Conservation (phyloP, 1,140 invertebrate genomes). For the Drosophila navojoa region DNA sequence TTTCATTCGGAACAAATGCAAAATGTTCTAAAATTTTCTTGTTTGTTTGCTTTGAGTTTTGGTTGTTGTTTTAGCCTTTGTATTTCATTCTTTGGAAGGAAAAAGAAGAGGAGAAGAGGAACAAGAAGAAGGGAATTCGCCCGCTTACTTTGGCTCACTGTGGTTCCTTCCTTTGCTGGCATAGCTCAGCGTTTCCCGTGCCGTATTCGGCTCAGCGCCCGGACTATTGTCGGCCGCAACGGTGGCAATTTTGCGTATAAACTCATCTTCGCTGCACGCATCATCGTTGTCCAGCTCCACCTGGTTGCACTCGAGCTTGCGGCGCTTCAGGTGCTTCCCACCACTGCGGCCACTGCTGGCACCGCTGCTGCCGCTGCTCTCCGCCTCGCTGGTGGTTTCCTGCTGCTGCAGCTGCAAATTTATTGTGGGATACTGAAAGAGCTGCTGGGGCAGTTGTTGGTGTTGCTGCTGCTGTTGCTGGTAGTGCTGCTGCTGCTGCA, state of each 20-base stretch:
- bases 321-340: slow-evolving; percentile 84
- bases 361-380: slow-evolving; percentile 13
- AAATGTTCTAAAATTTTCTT: not conserved
- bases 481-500: slow-evolving; percentile 13
- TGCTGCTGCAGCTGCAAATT: slow-evolving; percentile 38
- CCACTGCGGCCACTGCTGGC: slow-evolving; percentile 15
- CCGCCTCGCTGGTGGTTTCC: slow-evolving; percentile 13
- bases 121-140: not conserved
- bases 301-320: slow-evolving; percentile 87
- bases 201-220: not conserved
- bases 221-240: slow-evolving; percentile 23
- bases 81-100: not conserved
- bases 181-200: slow-evolving; percentile 5
- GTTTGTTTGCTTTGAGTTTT: slow-evolving; percentile 3
- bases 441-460: slow-evolving; percentile 28
- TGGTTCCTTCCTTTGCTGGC: slow-evolving; percentile 21
- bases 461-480: slow-evolving; percentile 35
- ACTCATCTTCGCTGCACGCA: slow-evolving; percentile 85
- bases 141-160: slow-evolving; percentile 71
- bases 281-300: slow-evolving; percentile 87
- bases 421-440: slow-evolving; percentile 46
- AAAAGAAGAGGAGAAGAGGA: slow-evolving; percentile 20
- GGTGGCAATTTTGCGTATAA: slow-evolving; percentile 78
- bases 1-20: too few relatives aligned
- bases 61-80: not conserved